These are phyloP conservation scores for Ylistrum balloti DNA, from an alignment of 1,140 invertebrate species.

Conservation along the genomic window DNA sequence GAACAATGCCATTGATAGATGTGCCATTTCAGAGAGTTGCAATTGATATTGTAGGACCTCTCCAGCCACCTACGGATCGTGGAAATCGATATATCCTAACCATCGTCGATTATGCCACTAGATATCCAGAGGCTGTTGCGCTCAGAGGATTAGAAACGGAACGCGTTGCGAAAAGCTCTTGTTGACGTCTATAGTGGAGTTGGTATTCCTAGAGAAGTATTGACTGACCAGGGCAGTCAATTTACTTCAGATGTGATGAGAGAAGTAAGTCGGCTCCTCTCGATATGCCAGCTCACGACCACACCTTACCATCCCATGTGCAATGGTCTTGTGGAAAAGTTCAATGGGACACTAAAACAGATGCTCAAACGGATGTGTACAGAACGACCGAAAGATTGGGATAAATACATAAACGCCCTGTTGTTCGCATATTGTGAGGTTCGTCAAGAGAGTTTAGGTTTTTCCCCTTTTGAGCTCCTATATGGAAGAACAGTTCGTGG, in stretches of 20 bases:
- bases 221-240: slow-evolving; percentile 64
- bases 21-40: slow-evolving; percentile 65
- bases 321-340: slow-evolving; percentile 74
- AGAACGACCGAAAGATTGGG: slow-evolving; percentile 74
- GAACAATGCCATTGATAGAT: slow-evolving; percentile 60
- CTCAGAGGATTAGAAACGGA: slow-evolving; percentile 58
- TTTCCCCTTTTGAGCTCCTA: slow-evolving; percentile 50
- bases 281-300: slow-evolving; percentile 53
- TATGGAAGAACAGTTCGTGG: slow-evolving; percentile 43
- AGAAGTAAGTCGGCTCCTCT: slow-evolving; percentile 53
- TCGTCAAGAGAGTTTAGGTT: slow-evolving; percentile 50
- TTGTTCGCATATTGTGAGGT: slow-evolving; percentile 46
- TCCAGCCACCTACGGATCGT: slow-evolving; percentile 55
- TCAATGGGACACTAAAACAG: slow-evolving; percentile 61
- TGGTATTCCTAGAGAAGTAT: slow-evolving; percentile 79
- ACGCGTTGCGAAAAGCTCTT: slow-evolving; percentile 62
- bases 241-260: slow-evolving; percentile 62
- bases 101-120: slow-evolving; percentile 65
- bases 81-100: slow-evolving; percentile 64
- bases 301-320: slow-evolving; percentile 62
- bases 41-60: slow-evolving; percentile 63
- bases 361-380: slow-evolving; percentile 68
- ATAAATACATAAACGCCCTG: slow-evolving; percentile 67
- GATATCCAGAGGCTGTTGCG: slow-evolving; percentile 66
- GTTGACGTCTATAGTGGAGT: slow-evolving; percentile 76